Base-by-base conservation (phyloP, 2,113 vertebrate genomes). In the Symphodus melops region DNA sequence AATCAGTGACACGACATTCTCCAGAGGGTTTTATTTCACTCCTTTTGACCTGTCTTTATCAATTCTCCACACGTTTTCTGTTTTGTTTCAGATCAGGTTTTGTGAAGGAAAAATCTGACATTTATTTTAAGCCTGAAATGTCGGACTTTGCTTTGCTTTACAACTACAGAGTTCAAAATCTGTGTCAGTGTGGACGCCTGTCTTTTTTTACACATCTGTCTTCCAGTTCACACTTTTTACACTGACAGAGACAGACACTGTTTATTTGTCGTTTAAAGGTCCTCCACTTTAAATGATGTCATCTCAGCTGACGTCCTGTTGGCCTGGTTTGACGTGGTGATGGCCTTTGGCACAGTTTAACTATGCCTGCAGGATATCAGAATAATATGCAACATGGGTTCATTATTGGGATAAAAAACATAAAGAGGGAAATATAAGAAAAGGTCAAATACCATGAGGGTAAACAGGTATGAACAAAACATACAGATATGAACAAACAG, bases 121-220 rank as follows among this genome's bases (percentile, higher is more conserved):
- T 41, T 41, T 10, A 1, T 41, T 10, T 41, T 41, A 2, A 10
- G 11, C 28, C 39, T 41, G 11, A 9, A 2, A 60, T 9, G n/a
- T 2, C 14, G 13, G 11, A 13, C 28, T 44, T 48, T n/a, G 42
- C 28, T 44, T 48, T n/a, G 9, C 13, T 37, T 46, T 42, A 37
- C 49, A 37, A 9, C 23, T 41, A 12, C 21, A 12, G 17, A 41
- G 55, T 65, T 41, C 20, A 53, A 36, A 46, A 33, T 25, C 10
- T 8, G 36, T 42, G 19, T 19, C 11, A 33, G 1, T 10, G 6
- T 56, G 46, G 73, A 68, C 7, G 7, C 0, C 44, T 6, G n/a
- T 72, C 58, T 64, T 75, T 49, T 49, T 48, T 67, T 28, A 54
- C 52, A 74, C 65, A 54, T 56, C 65, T 48, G 33, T 79, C 68